Conservation (phyloP, 2,888 invertebrate genomes). For the Eilema caniola region DNA sequence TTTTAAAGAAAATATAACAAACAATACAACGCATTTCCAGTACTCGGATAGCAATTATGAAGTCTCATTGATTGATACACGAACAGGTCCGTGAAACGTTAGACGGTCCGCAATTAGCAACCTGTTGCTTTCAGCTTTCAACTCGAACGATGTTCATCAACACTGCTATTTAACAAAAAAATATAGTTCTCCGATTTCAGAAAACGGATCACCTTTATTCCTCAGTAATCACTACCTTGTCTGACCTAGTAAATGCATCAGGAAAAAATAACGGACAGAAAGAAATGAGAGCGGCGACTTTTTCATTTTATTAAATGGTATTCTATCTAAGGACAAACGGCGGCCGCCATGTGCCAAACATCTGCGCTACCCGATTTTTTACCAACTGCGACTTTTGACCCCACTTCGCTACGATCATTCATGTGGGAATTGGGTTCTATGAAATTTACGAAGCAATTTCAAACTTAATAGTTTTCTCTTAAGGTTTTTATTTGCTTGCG, state of each 20-base stretch:
- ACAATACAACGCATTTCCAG: neutral
- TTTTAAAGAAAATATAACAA: neutral
- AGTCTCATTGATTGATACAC: conserved; percentile 16
- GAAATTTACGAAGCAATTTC: conserved; percentile 65
- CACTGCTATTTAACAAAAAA: conserved; percentile 15
- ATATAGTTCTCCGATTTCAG: conserved; percentile 8
- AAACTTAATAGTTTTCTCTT: conserved; percentile 59
- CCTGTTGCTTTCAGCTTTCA: conserved; percentile 20
- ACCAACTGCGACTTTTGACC: conserved; percentile 83
- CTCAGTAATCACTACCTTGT: conserved; percentile 30
- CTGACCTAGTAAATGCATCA: conserved; percentile 46
- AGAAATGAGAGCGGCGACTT: conserved; percentile 48
- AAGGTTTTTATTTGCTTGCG: conserved; percentile 60
- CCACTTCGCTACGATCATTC: conserved; percentile 82
- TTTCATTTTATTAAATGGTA: conserved; percentile 61
- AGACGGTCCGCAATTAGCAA: conserved; percentile 19
- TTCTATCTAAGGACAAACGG: conserved; percentile 45
- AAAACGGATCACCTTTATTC: conserved; percentile 18
- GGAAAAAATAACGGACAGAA: conserved; percentile 46
- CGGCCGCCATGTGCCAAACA: conserved; percentile 79
- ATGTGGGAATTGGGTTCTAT: conserved; percentile 82
- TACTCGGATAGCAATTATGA: conserved; percentile 9
- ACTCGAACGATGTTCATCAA: conserved; percentile 9
- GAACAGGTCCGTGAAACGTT: conserved; percentile 16
- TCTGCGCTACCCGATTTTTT: conserved; percentile 81